Percentiles rank a stretch among this genome's conserved stretches.
Evolutionary conservation across 2,797 vertebrate species (phyloP).

Genomic region (Decapterus maruadsi): DNA sequence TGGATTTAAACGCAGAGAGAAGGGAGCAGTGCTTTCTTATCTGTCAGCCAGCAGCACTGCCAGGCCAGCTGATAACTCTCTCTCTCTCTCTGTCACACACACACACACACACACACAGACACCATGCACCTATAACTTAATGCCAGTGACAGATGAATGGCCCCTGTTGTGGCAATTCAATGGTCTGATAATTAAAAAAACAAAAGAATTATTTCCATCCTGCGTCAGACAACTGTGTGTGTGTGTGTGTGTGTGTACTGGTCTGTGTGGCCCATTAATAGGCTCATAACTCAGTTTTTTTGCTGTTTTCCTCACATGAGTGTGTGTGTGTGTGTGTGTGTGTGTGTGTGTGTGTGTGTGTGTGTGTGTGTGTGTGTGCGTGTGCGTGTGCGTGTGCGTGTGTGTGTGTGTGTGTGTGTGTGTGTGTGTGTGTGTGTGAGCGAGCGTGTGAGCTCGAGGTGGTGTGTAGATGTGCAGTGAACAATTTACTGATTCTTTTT

Average conservation of each 20-base stretch:
- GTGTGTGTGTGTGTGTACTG: constrained; percentile 20
- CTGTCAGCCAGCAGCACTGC: constrained; percentile 51
- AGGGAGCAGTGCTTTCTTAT: constrained; percentile 34
- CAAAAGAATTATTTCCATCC: constrained; percentile 53
- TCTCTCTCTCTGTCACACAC: too few species aligned
- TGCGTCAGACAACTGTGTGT: constrained; percentile 14
- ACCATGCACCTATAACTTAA: constrained; percentile 26
- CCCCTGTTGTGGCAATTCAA: constrained; percentile 33
- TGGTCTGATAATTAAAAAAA: constrained; percentile 63
- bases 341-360: too few species aligned
- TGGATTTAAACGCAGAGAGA: constrained; percentile 22
- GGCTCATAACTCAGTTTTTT: constrained; percentile 49
- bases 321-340: constrained; percentile 14
- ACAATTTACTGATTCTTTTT: neutral
- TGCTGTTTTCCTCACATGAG: constrained; percentile 28
- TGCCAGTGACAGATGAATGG: constrained; percentile 38
- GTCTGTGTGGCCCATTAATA: constrained; percentile 35
- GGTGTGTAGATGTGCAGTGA: constrained; percentile 16
- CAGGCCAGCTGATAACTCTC: constrained; percentile 31
- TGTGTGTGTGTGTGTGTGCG: constrained; percentile 20
- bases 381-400: neutral
- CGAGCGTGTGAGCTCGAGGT: neutral
- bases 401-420: constrained; percentile 12
- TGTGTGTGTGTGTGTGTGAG: constrained; percentile 16
- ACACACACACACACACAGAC: constrained; percentile 8